These are phyloP conservation scores for Ctenosaura bakeri DNA, from an alignment of 2,797 vertebrate species.

Conservation along the genomic window DNA sequence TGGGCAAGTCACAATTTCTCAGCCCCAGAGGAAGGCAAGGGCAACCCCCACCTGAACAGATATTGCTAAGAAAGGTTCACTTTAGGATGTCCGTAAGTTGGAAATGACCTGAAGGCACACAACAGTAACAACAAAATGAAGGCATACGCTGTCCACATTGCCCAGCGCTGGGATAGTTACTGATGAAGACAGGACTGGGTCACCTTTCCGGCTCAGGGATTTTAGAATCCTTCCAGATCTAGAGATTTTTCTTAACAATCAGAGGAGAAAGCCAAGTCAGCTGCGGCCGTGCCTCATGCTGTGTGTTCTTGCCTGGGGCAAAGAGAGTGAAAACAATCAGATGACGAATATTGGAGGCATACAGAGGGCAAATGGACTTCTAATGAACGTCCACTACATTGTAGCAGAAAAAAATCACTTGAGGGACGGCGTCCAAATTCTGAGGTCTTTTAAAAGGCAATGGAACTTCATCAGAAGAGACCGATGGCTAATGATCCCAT, in stretches of 20 bases:
- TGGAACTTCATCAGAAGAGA: constrained; percentile 52
- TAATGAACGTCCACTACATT: constrained; percentile 70
- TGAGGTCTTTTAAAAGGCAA: constrained; percentile 61
- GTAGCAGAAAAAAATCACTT: constrained; percentile 58
- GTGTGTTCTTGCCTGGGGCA: constrained; percentile 76
- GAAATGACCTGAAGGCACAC: too few species aligned
- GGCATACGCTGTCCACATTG: too few species aligned
- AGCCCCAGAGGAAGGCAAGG: too few species aligned
- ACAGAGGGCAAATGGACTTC: constrained; percentile 76
- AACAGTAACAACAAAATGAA: too few species aligned
- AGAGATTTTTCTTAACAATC: constrained; percentile 47
- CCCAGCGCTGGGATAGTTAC: too few species aligned
- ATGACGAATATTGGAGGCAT: constrained; percentile 76
- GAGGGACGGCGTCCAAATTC: constrained; percentile 60
- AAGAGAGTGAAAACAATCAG: constrained; percentile 64
- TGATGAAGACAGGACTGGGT: neutral
- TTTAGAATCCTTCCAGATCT: constrained; percentile 56
- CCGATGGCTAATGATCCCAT: constrained; percentile 52
- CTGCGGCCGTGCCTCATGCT: constrained; percentile 60
- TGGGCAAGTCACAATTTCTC: too few species aligned
- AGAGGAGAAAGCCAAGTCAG: constrained; percentile 65
- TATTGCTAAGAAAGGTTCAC: too few species aligned
- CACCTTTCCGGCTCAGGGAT: constrained; percentile 37
- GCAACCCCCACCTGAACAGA: too few species aligned
- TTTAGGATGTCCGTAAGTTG: too few species aligned